These are phyloP conservation scores for Anomalospiza imberbis DNA, from an alignment of 2,797 vertebrate genomes.

Conservation along the genomic window DNA sequence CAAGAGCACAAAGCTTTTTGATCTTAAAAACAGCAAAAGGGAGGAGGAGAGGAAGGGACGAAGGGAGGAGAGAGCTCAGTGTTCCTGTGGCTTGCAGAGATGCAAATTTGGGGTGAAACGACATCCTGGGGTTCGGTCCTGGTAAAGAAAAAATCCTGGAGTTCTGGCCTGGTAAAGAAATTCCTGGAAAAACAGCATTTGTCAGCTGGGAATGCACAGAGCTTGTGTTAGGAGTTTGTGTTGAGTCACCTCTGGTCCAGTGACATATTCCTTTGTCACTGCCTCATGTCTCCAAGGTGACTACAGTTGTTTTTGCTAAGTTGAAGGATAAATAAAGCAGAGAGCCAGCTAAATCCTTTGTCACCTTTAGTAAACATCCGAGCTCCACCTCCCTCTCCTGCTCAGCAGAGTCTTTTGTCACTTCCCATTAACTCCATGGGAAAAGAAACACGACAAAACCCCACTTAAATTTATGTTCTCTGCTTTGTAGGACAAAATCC, in stretches of 20 bases:
- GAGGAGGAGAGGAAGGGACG: background rate
- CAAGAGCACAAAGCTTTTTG: slow-evolving; percentile 4
- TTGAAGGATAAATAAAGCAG: background rate
- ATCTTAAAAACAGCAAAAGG: background rate
- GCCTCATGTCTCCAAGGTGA: background rate
- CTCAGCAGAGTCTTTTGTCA: background rate
- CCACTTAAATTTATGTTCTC: background rate
- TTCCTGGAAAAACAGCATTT: background rate
- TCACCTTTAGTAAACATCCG: background rate
- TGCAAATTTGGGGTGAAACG: background rate
- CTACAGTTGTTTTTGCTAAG: background rate
- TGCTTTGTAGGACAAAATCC: background rate
- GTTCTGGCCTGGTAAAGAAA: background rate
- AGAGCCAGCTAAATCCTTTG: background rate
- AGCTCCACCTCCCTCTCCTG: background rate
- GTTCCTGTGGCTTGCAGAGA: background rate
- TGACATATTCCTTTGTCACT: background rate
- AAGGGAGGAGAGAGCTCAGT: background rate
- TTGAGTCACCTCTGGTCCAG: background rate
- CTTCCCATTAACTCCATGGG: background rate
- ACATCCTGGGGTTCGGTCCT: background rate
- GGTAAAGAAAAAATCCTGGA: background rate
- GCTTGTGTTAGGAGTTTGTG: background rate
- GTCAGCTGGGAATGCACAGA: background rate
- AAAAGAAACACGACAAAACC: background rate